A percentile compares a stretch with the other conserved stretches of the same genome.
These are phyloP conservation scores for Carapus acus DNA, from an alignment of 2,797 vertebrate genomes.

Conservation along the genomic window DNA sequence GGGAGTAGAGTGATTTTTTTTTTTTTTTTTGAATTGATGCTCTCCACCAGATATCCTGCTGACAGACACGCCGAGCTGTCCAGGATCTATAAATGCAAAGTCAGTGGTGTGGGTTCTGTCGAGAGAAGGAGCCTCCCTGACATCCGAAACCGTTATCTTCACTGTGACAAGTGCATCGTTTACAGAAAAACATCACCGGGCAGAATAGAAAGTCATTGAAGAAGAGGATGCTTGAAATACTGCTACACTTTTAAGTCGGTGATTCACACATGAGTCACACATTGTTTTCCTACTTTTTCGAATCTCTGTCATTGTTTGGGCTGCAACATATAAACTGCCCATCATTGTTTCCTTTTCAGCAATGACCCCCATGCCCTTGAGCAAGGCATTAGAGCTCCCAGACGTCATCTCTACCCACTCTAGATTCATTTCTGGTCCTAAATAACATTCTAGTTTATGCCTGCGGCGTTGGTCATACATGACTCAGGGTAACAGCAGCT, in stretches of 20 bases:
- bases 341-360: no score
- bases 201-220: no score
- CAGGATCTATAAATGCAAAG: slow-evolving; percentile 14
- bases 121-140: slow-evolving; percentile 13
- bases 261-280: no score
- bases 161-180: not conserved
- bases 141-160: slow-evolving; percentile 4
- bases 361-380: no score
- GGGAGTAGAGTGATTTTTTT: not conserved
- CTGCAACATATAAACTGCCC: no score
- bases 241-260: no score
- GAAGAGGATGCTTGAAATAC: no score
- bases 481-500: slow-evolving; percentile 49
- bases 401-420: not conserved
- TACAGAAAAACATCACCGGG: slow-evolving; percentile 7
- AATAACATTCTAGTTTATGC: slow-evolving; percentile 10
- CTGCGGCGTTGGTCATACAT: slow-evolving; percentile 14
- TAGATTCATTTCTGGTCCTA: slow-evolving; percentile 1
- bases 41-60: slow-evolving; percentile 28
- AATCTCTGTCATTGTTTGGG: no score
- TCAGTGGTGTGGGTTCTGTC: slow-evolving; percentile 24
- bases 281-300: no score
- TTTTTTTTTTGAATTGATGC: slow-evolving; percentile 1
- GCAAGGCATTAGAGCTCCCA: not conserved
- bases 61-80: slow-evolving; percentile 5